A percentile compares a stretch with the other conserved stretches of the same genome.
Conservation (phyloP, 2,797 vertebrate species). For the Leptatherina wallacei region DNA sequence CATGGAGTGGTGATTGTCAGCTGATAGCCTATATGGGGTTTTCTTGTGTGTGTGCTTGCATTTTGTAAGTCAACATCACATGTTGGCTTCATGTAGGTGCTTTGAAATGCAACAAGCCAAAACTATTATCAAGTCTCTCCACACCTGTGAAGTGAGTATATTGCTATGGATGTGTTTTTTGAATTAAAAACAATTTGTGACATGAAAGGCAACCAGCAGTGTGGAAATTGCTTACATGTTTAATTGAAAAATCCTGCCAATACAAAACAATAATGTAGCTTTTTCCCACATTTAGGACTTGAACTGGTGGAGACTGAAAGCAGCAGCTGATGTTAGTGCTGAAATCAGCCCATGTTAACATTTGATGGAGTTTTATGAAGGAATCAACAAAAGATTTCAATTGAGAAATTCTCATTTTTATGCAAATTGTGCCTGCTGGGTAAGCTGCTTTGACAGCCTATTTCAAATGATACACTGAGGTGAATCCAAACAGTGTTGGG, state of each 20-base stretch:
- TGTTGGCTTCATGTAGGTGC: background rate
- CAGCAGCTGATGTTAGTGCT: background rate
- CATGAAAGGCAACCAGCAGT: background rate
- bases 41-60: background rate
- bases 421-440: background rate
- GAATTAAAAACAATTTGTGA: background rate
- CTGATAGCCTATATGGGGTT: background rate
- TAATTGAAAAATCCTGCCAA: background rate
- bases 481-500: background rate
- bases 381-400: background rate
- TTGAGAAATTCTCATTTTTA: constrained; percentile 9
- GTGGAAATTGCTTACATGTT: background rate
- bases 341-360: background rate
- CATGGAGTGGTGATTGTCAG: background rate
- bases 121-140: background rate
- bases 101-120: background rate
- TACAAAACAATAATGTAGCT: background rate
- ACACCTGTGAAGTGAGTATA: background rate
- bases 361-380: constrained; percentile 2
- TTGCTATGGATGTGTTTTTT: background rate
- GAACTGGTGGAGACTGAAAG: background rate
- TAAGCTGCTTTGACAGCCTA: background rate
- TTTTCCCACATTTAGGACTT: background rate
- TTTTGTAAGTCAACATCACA: background rate
- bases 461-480: background rate